Evolutionary conservation across 2,888 invertebrate genomes (phyloP).

Genomic region (Plagodis pulveraria): DNA sequence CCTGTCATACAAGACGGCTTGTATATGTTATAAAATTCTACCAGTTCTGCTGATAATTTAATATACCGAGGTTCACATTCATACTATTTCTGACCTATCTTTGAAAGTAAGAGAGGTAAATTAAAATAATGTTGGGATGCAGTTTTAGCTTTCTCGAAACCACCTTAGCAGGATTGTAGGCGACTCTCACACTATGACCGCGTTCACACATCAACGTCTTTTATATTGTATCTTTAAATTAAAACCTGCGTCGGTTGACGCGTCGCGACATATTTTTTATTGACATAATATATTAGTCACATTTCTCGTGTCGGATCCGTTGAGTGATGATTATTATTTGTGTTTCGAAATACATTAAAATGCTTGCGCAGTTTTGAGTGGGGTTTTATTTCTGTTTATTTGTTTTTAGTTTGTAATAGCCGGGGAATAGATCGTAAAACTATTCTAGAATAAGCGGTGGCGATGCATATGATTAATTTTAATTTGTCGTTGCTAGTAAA

Average conservation of each 20-base stretch:
- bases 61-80: too few species aligned
- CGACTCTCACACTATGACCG: constrained; percentile 11
- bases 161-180: not conserved
- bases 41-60: too few species aligned
- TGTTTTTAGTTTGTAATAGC: constrained; percentile 25
- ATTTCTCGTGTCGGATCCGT: constrained; percentile 26
- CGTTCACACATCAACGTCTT: constrained; percentile 23
- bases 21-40: too few species aligned
- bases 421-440: constrained; percentile 19
- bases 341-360: constrained; percentile 37
- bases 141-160: not conserved
- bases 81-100: too few species aligned
- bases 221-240: constrained; percentile 25
- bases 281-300: constrained; percentile 38
- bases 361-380: constrained; percentile 25
- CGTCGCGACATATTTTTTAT: constrained; percentile 38
- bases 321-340: constrained; percentile 46
- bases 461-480: constrained; percentile 3
- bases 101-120: too few species aligned
- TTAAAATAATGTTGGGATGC: not conserved
- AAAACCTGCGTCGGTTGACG: constrained; percentile 24
- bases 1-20: too few species aligned
- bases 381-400: constrained; percentile 27
- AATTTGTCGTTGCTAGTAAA: not conserved
- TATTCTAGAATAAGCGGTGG: constrained; percentile 15